Base-by-base conservation (phyloP, 2,113 vertebrate genomes). In the Aspiorhynchus laticeps region DNA sequence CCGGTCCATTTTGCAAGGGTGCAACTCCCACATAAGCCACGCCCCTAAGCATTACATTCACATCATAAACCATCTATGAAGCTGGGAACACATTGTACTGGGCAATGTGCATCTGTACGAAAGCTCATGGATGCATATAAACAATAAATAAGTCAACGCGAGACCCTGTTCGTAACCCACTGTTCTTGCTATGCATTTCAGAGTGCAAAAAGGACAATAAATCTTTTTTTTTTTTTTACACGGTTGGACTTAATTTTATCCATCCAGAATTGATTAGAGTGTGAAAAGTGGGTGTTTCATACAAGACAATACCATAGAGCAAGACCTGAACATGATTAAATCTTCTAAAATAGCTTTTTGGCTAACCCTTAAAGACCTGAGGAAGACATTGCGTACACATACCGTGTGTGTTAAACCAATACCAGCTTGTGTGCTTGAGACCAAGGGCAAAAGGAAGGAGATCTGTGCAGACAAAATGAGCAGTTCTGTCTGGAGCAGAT, bases 11-110 rank as follows among this genome's bases (percentile, higher is more conserved):
- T 90, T 92, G 92, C 88, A 92, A 94, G 93, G 93, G 93, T 95
- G 95, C 95, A 95, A 96, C 95, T 95, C 94, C 90, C 93, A 95
- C 91, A 80, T 88, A 83, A 85, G 80, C 86, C 48, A 38, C 65
- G 71, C 48, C 89, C 83, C 87, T 89, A 85, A 84, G 80, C 80
- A 79, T 43, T n/a, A 38, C 67, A 81, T 81, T 41, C 28, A n/a
- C 14, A 51, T 19, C 74, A 31, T n/a, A 43, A 76, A 43, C 28
- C 33, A 26, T 48, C 28, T 33, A 36, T 28, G 11, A 73, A 33
- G 33, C 53, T 14, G 14, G 10, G 33, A 80, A 26, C 53, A 59
- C 28, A 26, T 61, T 80, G 7, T 15, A 38, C 53, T 7, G 1
- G 21, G 7, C 10, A 59, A 43, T 26, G 36, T 43, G 24, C 33